Evolutionary conservation across 2,888 invertebrate species (phyloP).

Genomic region (Synanthedon andrenaeformis): DNA sequence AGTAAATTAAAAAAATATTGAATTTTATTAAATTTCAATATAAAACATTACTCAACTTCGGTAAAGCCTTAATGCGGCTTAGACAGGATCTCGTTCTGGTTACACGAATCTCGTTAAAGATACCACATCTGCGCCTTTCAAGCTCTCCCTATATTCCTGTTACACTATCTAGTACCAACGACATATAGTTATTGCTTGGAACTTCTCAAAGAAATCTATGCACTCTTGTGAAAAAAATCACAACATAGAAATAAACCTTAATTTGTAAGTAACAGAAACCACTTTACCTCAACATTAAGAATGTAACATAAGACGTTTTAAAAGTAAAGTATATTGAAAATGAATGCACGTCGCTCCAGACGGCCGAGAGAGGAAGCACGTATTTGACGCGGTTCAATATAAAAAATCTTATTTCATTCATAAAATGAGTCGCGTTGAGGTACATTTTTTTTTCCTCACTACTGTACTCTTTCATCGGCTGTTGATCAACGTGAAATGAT

Average conservation of each 20-base stretch:
- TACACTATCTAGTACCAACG: slow-evolving; percentile 22
- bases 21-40: background rate
- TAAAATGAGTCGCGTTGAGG: slow-evolving; percentile 66
- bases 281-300: background rate
- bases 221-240: slow-evolving; percentile 19
- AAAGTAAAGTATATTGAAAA: slow-evolving; percentile 36
- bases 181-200: slow-evolving; percentile 18
- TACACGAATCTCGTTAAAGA: slow-evolving; percentile 46
- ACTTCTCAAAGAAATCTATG: slow-evolving; percentile 39
- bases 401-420: slow-evolving; percentile 69
- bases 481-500: slow-evolving; percentile 66
- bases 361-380: slow-evolving; percentile 61
- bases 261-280: background rate
- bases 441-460: slow-evolving; percentile 16
- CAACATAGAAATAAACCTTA: slow-evolving; percentile 15
- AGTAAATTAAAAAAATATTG: too few relatives aligned
- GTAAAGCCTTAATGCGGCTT: background rate
- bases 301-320: background rate
- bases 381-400: slow-evolving; percentile 60
- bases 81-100: slow-evolving; percentile 16
- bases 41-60: background rate
- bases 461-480: slow-evolving; percentile 23
- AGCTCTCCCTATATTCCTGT: slow-evolving; percentile 31
- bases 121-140: slow-evolving; percentile 46
- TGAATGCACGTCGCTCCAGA: slow-evolving; percentile 60